Conservation (phyloP, 2,888 invertebrate species). For the Trachelus troglodyta region DNA sequence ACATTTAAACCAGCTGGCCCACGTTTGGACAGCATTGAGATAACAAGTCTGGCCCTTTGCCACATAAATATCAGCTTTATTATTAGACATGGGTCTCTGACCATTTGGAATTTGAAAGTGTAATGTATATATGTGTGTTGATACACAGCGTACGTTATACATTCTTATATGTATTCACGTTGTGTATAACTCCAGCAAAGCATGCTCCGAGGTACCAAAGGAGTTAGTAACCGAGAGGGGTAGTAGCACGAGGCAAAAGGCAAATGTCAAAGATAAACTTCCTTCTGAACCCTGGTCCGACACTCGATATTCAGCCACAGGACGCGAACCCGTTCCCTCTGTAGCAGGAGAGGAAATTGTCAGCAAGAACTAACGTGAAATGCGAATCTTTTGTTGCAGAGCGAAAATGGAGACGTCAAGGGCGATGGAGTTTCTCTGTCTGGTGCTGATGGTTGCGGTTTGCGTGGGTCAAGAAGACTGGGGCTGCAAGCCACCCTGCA, state of each 20-base stretch:
- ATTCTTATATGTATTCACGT: background rate
- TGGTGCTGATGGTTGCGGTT: conserved; percentile 53
- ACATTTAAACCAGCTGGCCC: background rate
- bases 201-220: background rate
- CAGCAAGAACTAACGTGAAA: background rate
- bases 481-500: conserved; percentile 77
- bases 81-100: background rate
- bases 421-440: conserved; percentile 41
- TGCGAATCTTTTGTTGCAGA: background rate
- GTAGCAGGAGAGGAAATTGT: background rate
- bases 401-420: conserved; percentile 46
- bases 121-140: background rate
- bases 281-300: background rate
- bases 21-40: background rate
- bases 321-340: background rate
- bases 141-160: too few species aligned
- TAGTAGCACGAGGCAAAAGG: background rate
- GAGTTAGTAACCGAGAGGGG: background rate
- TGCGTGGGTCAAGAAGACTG: conserved; percentile 68
- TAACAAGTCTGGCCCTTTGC: background rate
- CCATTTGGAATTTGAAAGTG: background rate
- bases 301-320: background rate
- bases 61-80: background rate
- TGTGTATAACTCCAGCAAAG: background rate
- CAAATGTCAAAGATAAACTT: background rate